Base-by-base conservation (phyloP, 2,113 vertebrate species). In the Piaya cayana region DNA sequence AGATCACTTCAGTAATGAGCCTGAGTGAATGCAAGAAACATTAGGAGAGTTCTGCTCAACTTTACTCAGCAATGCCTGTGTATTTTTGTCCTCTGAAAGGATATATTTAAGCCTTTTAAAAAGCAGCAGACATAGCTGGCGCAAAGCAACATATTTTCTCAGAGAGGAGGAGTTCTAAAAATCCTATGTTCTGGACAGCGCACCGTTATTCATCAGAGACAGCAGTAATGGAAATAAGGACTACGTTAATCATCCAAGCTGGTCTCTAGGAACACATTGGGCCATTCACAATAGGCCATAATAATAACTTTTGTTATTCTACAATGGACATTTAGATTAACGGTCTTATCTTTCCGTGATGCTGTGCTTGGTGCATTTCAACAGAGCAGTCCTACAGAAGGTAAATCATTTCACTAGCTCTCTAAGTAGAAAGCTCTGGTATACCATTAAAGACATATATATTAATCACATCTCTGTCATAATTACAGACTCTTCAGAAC, bases 41-140 rank as follows among this genome's bases (percentile, higher is more conserved):
- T 71, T 59, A 95, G 43, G 36, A 90, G 75, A 94, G 75, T 26
- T 92, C 69, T 70, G 95, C 77, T 62, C 90, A 83, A 45, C 85
- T 77, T 92, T n/a, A 50, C 77, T 93, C 64, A 71, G 60, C 76
- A 95, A 15, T 2, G 3, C 63, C 29, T 52, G 39, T 3, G 4
- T 82, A 86, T 83, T 97, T 93, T 32, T 71, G 67, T 47, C 55
- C 80, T 76, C 68, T 82, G 80, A 71, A 71, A 82, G 84, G 17
- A 77, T n/a, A 18, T 49, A 86, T 65, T 12, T 68, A 75, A 97
- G 72, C 30, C 62, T 69, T 58, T 32, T 56, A 86, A 95, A 78
- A 52, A 95, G 34, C 95, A 97, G 90, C 83, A 88, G 81, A 77
- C 2, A 88, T 42, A 90, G 90, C 88, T 92, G 92, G 56, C 25